These are phyloP conservation scores for Montipora capitata DNA, from an alignment of 92 coral and sea anemone species.

Conservation along the genomic window DNA sequence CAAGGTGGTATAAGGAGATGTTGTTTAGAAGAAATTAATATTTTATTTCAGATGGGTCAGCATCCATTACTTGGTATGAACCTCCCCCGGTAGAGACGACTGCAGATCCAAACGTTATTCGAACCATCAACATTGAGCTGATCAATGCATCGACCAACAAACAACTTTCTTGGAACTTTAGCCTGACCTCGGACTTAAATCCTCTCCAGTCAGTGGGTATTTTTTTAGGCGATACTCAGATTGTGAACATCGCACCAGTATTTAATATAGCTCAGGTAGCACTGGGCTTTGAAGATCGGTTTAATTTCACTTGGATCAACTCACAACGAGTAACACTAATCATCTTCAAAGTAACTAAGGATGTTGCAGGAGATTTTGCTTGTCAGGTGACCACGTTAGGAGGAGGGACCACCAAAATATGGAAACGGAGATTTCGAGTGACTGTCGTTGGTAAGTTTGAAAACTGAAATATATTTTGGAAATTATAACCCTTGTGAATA, in stretches of 20 bases:
- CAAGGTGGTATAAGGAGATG: no score
- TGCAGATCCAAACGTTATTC: not conserved
- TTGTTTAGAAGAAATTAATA: not conserved
- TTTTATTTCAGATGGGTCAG: not conserved
- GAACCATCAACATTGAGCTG: not conserved
- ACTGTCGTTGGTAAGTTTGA: not conserved
- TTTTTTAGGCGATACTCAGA: not conserved
- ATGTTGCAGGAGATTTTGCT: not conserved
- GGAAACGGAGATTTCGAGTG: not conserved
- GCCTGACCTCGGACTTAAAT: not conserved
- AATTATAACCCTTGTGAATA: no score
- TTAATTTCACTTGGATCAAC: not conserved
- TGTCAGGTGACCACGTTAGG: not conserved
- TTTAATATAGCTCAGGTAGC: not conserved
- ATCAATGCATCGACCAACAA: not conserved
- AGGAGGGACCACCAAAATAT: not conserved
- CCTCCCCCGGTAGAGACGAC: constrained; percentile 3
- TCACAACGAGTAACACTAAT: not conserved
- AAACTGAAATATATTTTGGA: no score
- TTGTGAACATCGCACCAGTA: not conserved
- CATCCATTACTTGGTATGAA: not conserved
- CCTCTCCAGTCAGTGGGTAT: not conserved
- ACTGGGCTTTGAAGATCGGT: not conserved
- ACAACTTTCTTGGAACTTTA: not conserved
- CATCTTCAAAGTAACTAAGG: not conserved